Base-by-base conservation (phyloP, 2,888 invertebrate genomes). In the Archips crataeganus region DNA sequence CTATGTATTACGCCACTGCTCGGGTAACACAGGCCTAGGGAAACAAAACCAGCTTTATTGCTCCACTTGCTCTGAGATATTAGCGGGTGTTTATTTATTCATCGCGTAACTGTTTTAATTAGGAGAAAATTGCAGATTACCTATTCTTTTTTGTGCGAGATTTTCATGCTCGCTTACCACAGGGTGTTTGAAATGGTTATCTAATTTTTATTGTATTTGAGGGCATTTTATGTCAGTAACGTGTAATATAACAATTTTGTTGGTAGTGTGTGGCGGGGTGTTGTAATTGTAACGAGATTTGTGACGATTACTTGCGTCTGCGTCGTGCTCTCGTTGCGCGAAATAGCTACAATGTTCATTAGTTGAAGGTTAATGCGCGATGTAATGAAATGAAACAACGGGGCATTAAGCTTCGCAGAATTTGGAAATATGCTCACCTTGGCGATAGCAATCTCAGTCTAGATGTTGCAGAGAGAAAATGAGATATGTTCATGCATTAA, bases 1-100 rank as follows among this genome's bases (percentile, higher is more conserved):
- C 87, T 85, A 90, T 90, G 89, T 89, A 80, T 93, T 92, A 90
- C 90, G 87, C 85, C 88, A 92, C 80, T 59, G 79, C 78, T 78
- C 70, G 75, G 79, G 77, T 81, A 82, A 81, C 79, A 78, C 77
- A 80, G 83, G 82, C 82, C 79, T 77, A 85, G 87, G 88, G 84
- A 85, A 88, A 88, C 84, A 84, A 82, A 81, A 86, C 84, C 76
- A 75, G 83, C 82, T 78, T 81, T 82, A 77, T 79, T 87, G 85
- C 86, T 87, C 86, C 80, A 89, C 82, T 88, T 87, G 81, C 79
- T 78, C 75, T 15, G 69, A 84, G 79, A 85, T 83, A 83, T 86
- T 82, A 85, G 79, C 78, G 77, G 77, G 78, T 79, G 79, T 83
- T 84, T 84, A 79, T 84, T 84, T 75, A 71, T 69, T 74, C 69